phyloP scores from a whole-genome alignment of 2,888 invertebrate species.

The Odontocolon sp. region DNA sequence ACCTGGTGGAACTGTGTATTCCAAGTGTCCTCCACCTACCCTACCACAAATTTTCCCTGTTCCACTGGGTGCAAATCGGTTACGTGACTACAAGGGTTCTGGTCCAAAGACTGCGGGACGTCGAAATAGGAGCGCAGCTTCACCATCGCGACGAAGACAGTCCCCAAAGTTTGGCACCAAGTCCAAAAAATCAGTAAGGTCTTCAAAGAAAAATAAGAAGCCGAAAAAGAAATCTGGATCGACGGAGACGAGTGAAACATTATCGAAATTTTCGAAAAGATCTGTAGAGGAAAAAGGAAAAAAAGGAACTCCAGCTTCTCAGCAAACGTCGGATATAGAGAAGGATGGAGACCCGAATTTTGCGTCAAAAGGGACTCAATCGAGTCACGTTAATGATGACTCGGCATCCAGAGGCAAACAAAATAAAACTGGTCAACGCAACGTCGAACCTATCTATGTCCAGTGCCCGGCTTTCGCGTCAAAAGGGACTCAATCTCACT shows the following conservation, averaged over 20 bases:
- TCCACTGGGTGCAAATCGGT: slow-evolving; percentile 40
- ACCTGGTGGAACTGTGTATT: slow-evolving; percentile 43
- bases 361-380: not conserved
- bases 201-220: not conserved
- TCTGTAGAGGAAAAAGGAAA: no score
- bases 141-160: not conserved
- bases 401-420: slow-evolving; percentile 27
- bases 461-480: slow-evolving; percentile 35
- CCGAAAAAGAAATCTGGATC: slow-evolving; percentile 26
- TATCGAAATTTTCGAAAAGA: no score
- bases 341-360: not conserved
- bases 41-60: slow-evolving; percentile 53
- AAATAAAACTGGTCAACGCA: slow-evolving; percentile 13
- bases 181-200: slow-evolving; percentile 3
- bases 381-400: not conserved
- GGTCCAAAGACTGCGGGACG: slow-evolving; percentile 18
- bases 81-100: slow-evolving; percentile 44
- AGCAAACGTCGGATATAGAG: not conserved
- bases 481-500: slow-evolving; percentile 21
- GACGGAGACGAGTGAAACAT: not conserved
- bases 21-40: slow-evolving; percentile 38
- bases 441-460: slow-evolving; percentile 9
- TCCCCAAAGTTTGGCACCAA: not conserved
- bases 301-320: no score
- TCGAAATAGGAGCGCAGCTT: not conserved